Percentiles rank a stretch among this genome's conserved stretches.
Evolutionary conservation across 2,113 vertebrate genomes (phyloP).

Genomic region (Bubo scandiacus): DNA sequence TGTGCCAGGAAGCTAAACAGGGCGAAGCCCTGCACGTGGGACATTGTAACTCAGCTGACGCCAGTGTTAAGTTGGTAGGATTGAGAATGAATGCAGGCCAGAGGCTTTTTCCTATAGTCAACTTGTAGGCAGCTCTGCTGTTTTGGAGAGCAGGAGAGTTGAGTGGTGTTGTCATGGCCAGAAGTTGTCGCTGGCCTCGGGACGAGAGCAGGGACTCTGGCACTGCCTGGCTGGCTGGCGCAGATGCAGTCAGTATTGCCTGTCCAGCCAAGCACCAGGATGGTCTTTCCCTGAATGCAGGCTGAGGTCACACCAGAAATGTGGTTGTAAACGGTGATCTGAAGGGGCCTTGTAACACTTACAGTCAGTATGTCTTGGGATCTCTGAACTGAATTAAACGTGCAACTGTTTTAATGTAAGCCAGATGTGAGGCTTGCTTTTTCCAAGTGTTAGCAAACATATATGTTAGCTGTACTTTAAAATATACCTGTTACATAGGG

Average conservation of each 20-base stretch:
- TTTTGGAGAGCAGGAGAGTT: not conserved
- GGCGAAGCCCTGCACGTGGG: accelerated
- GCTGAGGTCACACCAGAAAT: not conserved
- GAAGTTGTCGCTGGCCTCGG: not conserved
- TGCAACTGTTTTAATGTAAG: not conserved
- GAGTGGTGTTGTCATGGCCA: not conserved
- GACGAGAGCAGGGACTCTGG: not conserved
- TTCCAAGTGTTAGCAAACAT: not conserved
- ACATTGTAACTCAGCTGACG: not conserved
- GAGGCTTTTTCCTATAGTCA: not conserved
- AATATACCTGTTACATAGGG: not conserved
- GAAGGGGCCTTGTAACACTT: not conserved
- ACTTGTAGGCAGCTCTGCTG: not conserved
- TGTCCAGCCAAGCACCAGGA: not conserved
- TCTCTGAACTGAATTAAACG: not conserved
- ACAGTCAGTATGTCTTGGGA: accelerated
- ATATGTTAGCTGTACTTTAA: not conserved
- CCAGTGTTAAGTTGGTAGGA: not conserved
- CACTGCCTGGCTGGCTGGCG: not conserved
- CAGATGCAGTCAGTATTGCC: not conserved
- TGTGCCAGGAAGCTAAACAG: not conserved
- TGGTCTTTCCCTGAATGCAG: not conserved
- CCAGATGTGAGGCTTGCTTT: not conserved
- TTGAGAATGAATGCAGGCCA: accelerated
- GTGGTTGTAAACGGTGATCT: not conserved